Evolutionary conservation across 2,113 vertebrate species (phyloP).

Genomic region (Plecturocebus donacophilus): DNA sequence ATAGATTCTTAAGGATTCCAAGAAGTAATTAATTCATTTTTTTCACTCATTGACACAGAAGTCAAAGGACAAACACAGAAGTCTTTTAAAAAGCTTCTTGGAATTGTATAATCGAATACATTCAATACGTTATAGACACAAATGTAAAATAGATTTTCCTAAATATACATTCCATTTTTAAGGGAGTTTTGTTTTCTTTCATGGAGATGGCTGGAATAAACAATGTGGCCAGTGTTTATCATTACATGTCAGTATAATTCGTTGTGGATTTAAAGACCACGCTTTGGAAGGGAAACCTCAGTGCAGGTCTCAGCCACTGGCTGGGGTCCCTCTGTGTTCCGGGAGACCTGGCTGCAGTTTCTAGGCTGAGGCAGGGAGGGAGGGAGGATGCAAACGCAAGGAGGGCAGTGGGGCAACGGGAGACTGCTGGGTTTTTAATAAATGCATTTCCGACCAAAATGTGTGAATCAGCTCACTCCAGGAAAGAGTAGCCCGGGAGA

Average conservation of each 20-base stretch:
- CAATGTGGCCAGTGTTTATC: not conserved
- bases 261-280: not conserved
- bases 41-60: not conserved
- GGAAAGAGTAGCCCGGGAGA: not conserved
- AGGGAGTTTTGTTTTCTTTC: conserved; percentile 2
- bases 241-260: not conserved
- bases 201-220: not conserved
- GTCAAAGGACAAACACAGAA: not conserved
- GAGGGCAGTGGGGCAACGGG: not conserved
- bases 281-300: not conserved
- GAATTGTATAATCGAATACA: not conserved
- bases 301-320: not conserved
- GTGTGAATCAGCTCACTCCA: not conserved
- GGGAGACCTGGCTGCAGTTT: not conserved
- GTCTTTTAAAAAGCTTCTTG: conserved; percentile 24
- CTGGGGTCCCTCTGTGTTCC: not conserved
- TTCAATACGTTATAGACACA: not conserved
- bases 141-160: not conserved
- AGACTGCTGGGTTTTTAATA: not conserved
- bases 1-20: not conserved
- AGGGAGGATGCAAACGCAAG: not conserved
- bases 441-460: not conserved
- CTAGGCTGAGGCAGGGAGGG: not conserved
- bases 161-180: not conserved
- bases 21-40: conserved; percentile 6